phyloP scores from a whole-genome alignment of 2,888 invertebrate species.

The Sisyra terminalis region DNA sequence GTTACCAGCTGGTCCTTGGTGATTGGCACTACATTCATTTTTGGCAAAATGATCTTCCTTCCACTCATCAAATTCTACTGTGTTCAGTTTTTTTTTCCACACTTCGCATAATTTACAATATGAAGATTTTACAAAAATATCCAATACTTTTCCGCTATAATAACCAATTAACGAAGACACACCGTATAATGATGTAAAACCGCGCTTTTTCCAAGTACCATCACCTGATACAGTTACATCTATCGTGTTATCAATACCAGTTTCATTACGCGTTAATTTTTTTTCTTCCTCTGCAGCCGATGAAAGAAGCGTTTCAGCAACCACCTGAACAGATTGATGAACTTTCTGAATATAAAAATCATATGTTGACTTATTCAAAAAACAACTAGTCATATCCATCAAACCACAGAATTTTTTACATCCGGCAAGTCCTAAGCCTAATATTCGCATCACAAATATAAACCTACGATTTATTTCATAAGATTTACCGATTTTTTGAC shows the following conservation, averaged over 20 bases:
- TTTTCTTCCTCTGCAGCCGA: neutral
- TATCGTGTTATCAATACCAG: neutral
- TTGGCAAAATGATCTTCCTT: conserved; percentile 9
- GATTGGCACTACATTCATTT: conserved; percentile 11
- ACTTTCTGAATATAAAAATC: conserved; percentile 9
- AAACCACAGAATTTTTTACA: conserved; percentile 11
- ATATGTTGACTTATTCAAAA: conserved; percentile 8
- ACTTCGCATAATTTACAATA: conserved; percentile 12
- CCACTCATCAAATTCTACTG: conserved; percentile 12
- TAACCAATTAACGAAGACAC: conserved; percentile 4
- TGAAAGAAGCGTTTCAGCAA: neutral
- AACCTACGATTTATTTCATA: conserved; percentile 5
- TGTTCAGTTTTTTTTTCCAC: conserved; percentile 11
- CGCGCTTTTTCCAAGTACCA: conserved; percentile 3
- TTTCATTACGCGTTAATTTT: neutral
- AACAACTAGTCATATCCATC: conserved; percentile 12
- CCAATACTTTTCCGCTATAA: neutral
- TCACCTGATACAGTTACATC: conserved; percentile 4
- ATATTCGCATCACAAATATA: conserved; percentile 12
- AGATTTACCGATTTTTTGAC: neutral
- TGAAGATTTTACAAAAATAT: conserved; percentile 11
- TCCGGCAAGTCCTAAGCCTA: conserved; percentile 12
- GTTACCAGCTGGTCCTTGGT: conserved; percentile 1
- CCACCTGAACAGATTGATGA: conserved; percentile 5
- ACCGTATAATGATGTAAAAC: neutral